Evolutionary conservation across 2,888 invertebrate species (phyloP).

Genomic region (Mamestra brassicae): DNA sequence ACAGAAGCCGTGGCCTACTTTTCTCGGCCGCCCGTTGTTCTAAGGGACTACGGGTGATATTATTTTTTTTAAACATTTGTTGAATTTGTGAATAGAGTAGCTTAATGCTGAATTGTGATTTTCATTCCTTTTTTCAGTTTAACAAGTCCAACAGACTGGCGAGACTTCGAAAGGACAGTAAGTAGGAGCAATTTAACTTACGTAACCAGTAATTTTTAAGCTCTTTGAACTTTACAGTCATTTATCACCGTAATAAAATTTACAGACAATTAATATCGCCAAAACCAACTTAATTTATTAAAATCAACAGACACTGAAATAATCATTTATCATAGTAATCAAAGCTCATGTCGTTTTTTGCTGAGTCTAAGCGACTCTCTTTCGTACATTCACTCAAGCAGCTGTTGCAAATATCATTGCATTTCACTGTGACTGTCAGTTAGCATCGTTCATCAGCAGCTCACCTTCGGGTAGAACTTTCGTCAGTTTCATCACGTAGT

Average conservation of each 20-base stretch:
- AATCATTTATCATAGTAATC: constrained; percentile 39
- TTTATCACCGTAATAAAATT: constrained; percentile 10
- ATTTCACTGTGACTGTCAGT: constrained; percentile 28
- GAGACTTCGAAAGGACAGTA: neutral
- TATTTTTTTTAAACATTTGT: constrained; percentile 15
- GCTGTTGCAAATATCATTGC: constrained; percentile 27
- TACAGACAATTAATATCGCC: constrained; percentile 10
- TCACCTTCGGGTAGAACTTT: constrained; percentile 73
- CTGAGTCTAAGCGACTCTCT: constrained; percentile 4
- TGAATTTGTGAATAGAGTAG: neutral
- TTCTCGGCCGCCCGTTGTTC: constrained; percentile 39
- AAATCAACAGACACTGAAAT: constrained; percentile 18
- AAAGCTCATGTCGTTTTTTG: constrained; percentile 14
- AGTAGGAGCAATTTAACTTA: neutral
- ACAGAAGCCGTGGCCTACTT: constrained; percentile 60
- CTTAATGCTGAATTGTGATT: neutral
- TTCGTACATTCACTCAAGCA: constrained; percentile 36
- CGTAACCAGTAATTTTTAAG: constrained; percentile 1
- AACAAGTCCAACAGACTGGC: neutral
- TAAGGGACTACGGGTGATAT: constrained; percentile 40
- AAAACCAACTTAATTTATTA: constrained; percentile 33
- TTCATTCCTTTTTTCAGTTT: neutral
- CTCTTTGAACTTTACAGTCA: constrained; percentile 6
- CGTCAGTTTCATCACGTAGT: constrained; percentile 75
- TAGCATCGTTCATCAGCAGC: constrained; percentile 38